phyloP scores from a whole-genome alignment of 2,888 invertebrate species.

The Gortyna flavago region DNA sequence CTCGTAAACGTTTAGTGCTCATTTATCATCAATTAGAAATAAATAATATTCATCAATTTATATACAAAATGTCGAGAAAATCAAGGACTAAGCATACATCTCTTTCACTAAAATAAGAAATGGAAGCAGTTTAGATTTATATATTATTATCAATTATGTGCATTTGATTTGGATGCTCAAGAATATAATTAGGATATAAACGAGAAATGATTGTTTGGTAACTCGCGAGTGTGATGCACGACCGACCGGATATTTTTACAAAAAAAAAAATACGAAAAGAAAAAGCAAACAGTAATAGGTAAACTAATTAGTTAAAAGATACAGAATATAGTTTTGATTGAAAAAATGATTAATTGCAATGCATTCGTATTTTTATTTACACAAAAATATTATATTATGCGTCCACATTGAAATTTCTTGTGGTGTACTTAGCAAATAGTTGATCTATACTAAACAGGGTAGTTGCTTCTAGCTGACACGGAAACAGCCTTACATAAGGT shows the following conservation, averaged over 20 bases:
- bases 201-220: slow-evolving; percentile 63
- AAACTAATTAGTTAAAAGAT: slow-evolving; percentile 51
- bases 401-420: slow-evolving; percentile 44
- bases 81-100: slow-evolving; percentile 57
- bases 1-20: slow-evolving; percentile 76
- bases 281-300: slow-evolving; percentile 45
- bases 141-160: slow-evolving; percentile 48
- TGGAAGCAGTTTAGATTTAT: slow-evolving; percentile 49
- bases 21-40: slow-evolving; percentile 74
- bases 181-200: slow-evolving; percentile 56
- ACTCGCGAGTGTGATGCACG: slow-evolving; percentile 43
- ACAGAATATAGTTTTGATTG: slow-evolving; percentile 66
- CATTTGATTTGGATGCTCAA: slow-evolving; percentile 64
- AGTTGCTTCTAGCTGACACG: slow-evolving; percentile 23
- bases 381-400: slow-evolving; percentile 64
- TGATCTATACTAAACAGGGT: slow-evolving; percentile 41
- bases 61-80: slow-evolving; percentile 67
- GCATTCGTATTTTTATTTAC: slow-evolving; percentile 67
- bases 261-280: slow-evolving; percentile 32
- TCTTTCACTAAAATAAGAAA: slow-evolving; percentile 53
- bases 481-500: slow-evolving; percentile 45
- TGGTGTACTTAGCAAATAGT: slow-evolving; percentile 41
- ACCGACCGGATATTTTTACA: slow-evolving; percentile 45
- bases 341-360: slow-evolving; percentile 68
- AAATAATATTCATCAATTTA: slow-evolving; percentile 73